Percentiles rank a stretch among this genome's conserved stretches.
Evolutionary conservation across 2,888 invertebrate genomes (phyloP).

Genomic region (Cordilura impudica): DNA sequence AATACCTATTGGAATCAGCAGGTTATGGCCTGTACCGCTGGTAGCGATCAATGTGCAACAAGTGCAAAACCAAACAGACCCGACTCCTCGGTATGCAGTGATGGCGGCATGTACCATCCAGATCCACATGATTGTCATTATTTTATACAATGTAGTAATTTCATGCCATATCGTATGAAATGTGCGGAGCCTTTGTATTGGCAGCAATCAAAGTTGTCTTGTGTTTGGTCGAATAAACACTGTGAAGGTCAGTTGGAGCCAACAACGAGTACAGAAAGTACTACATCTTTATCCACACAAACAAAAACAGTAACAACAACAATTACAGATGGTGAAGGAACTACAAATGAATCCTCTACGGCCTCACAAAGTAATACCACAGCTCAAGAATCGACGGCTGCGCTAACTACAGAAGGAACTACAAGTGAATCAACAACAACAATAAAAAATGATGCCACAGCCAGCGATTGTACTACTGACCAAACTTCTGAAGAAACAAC

Average conservation of each 20-base stretch:
- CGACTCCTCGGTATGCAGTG: background rate
- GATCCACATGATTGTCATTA: constrained; percentile 39
- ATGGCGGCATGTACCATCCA: background rate
- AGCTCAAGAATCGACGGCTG: background rate
- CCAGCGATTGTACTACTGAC: background rate
- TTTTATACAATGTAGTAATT: constrained; percentile 23
- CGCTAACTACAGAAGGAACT: background rate
- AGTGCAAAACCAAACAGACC: background rate
- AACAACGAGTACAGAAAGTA: background rate
- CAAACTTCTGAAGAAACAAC: background rate
- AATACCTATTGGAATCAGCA: constrained; percentile 40
- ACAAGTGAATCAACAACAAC: constrained; percentile 2
- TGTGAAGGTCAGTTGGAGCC: background rate
- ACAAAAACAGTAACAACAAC: background rate
- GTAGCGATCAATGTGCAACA: background rate
- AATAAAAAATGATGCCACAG: background rate
- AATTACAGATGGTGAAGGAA: background rate
- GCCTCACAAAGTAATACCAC: too few relatives aligned
- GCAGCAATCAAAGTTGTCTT: background rate
- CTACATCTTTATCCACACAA: background rate
- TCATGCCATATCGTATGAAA: constrained; percentile 7
- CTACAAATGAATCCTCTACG: background rate
- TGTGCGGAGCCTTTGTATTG: background rate
- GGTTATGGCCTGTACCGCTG: constrained; percentile 12
- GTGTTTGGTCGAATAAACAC: background rate